A percentile compares a stretch with the other conserved stretches of the same genome.
These are phyloP conservation scores for Apodemus speciosus DNA, from an alignment of 2,113 vertebrate species.

Conservation along the genomic window DNA sequence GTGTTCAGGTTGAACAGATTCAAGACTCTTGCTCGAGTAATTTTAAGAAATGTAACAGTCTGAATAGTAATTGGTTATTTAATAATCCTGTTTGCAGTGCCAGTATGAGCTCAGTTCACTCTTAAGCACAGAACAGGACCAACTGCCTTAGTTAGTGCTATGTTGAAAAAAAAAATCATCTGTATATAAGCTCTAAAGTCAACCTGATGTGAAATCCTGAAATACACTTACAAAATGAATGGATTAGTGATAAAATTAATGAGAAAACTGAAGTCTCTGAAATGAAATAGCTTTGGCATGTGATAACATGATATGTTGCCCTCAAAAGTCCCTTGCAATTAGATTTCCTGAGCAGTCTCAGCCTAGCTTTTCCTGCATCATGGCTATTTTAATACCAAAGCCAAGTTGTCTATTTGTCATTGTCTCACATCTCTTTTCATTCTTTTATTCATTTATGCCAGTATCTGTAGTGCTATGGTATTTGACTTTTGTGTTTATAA, in stretches of 20 bases:
- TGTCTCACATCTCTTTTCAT: background rate
- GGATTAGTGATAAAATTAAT: slow-evolving; percentile 78
- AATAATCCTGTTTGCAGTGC: slow-evolving; percentile 65
- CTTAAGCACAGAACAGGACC: slow-evolving; percentile 60
- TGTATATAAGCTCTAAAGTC: slow-evolving; percentile 67
- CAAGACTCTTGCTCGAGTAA: slow-evolving; percentile 73
- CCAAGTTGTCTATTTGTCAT: slow-evolving; percentile 32
- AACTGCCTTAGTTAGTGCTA: slow-evolving; percentile 24
- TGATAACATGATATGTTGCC: slow-evolving; percentile 65
- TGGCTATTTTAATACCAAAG: slow-evolving; percentile 27
- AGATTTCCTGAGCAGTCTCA: slow-evolving; percentile 18
- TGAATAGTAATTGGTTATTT: slow-evolving; percentile 78
- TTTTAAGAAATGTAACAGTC: slow-evolving; percentile 71
- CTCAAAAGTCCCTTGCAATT: slow-evolving; percentile 59
- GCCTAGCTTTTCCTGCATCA: background rate
- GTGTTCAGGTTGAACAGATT: slow-evolving; percentile 73
- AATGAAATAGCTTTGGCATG: slow-evolving; percentile 63
- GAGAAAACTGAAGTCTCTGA: slow-evolving; percentile 71
- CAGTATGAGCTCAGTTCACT: slow-evolving; percentile 59
- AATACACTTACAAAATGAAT: slow-evolving; percentile 70
- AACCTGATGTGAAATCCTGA: slow-evolving; percentile 67
- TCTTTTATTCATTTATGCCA: slow-evolving; percentile 4
- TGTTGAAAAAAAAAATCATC: slow-evolving; percentile 47
- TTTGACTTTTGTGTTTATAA: background rate
- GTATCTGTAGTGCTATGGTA: background rate